These are phyloP conservation scores for Electrophaes corylata DNA, from an alignment of 2,888 invertebrate genomes.

Conservation along the genomic window DNA sequence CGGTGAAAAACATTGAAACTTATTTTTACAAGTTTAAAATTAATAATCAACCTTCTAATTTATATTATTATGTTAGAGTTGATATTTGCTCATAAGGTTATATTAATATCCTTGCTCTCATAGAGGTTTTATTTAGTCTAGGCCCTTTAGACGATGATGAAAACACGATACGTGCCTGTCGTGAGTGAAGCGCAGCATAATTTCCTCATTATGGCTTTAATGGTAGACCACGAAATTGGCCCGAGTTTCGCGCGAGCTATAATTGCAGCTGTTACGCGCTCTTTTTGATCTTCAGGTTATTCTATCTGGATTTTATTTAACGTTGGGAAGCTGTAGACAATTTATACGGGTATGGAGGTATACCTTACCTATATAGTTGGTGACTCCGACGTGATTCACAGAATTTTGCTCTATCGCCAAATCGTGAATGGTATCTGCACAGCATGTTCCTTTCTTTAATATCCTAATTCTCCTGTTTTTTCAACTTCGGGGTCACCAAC, in stretches of 20 bases:
- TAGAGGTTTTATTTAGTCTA: constrained; percentile 30
- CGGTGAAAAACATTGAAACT: too few species aligned
- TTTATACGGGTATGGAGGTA: too few species aligned
- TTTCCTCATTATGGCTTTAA: constrained; percentile 68
- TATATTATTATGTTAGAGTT: constrained; percentile 7
- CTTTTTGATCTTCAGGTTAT: constrained; percentile 41
- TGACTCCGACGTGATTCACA: too few species aligned
- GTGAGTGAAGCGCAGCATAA: constrained; percentile 57
- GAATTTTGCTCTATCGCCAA: too few species aligned
- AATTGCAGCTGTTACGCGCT: constrained; percentile 51
- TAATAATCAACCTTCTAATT: constrained; percentile 16
- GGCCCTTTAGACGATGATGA: constrained; percentile 60
- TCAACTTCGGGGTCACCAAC: too few species aligned
- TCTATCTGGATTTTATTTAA: constrained; percentile 1
- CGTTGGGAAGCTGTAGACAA: neutral
- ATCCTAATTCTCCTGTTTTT: too few species aligned
- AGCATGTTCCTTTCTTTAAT: too few species aligned
- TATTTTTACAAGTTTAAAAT: too few species aligned
- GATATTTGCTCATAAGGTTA: constrained; percentile 3
- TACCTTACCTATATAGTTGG: too few species aligned
- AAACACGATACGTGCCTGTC: constrained; percentile 60
- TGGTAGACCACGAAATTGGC: constrained; percentile 63
- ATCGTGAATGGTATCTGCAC: too few species aligned
- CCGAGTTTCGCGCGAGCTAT: constrained; percentile 57
- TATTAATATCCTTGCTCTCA: constrained; percentile 16